Evolutionary conservation across 2,797 vertebrate genomes (phyloP).

Genomic region (Schizopygopsis malacanthus): DNA sequence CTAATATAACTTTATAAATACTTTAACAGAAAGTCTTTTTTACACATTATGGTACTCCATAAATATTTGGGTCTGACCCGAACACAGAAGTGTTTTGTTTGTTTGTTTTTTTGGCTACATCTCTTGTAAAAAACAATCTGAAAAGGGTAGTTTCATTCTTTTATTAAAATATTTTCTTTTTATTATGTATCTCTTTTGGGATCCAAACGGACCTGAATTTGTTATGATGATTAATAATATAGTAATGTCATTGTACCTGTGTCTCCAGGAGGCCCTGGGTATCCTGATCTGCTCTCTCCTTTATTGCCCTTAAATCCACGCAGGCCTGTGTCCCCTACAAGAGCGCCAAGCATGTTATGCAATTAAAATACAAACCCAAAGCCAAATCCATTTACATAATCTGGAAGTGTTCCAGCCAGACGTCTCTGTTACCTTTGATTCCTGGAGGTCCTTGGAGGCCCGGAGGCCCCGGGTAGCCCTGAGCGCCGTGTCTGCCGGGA

Average conservation of each 20-base stretch:
- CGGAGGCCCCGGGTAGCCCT: conserved; percentile 77
- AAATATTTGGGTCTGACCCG: no score
- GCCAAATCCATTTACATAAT: conserved; percentile 23
- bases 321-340: conserved; percentile 76
- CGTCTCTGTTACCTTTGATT: conserved; percentile 75
- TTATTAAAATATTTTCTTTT: no score
- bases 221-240: background rate
- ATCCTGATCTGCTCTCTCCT: conserved; percentile 76
- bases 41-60: no score
- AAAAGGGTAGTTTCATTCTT: no score
- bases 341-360: conserved; percentile 23
- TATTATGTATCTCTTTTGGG: background rate
- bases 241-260: conserved; percentile 66
- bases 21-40: no score
- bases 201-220: background rate
- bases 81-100: no score
- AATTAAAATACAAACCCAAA: conserved; percentile 3
- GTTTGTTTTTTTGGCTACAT: no score
- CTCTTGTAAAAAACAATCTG: no score
- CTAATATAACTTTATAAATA: no score
- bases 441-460: conserved; percentile 76
- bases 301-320: conserved; percentile 79
- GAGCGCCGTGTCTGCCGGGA: conserved; percentile 74
- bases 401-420: background rate
- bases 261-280: conserved; percentile 75